Evolutionary conservation across 2,113 vertebrate species (phyloP).

Genomic region (Odocoileus virginianus): DNA sequence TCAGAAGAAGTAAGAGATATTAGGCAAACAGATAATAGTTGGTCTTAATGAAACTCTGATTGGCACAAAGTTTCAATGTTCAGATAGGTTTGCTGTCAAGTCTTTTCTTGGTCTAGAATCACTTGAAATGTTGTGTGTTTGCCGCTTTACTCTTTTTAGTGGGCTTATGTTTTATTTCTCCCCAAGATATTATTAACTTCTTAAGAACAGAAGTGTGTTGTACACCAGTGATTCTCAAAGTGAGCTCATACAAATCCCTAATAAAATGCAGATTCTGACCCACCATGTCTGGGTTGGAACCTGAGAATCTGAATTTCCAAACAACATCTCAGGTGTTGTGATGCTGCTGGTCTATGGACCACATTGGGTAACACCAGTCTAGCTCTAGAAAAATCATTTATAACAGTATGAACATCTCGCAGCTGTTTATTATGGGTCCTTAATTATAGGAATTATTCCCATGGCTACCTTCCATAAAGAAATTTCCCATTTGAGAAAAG

Average conservation of each 20-base stretch:
- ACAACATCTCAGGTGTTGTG: background rate
- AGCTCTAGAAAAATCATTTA: background rate
- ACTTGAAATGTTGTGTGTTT: background rate
- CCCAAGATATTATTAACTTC: background rate
- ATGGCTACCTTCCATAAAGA: background rate
- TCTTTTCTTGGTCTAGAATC: background rate
- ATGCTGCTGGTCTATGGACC: background rate
- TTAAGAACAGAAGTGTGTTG: background rate
- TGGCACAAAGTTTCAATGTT: background rate
- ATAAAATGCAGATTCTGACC: background rate
- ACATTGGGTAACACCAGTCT: background rate
- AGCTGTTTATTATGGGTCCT: background rate
- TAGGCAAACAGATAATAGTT: background rate
- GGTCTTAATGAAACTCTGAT: background rate
- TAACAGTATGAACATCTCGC: background rate
- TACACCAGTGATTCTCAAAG: background rate
- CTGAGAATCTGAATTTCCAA: background rate
- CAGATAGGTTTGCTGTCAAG: background rate
- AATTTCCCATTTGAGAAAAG: background rate
- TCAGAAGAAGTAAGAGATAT: background rate
- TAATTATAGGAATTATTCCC: background rate
- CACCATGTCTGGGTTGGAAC: background rate
- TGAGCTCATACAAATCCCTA: background rate
- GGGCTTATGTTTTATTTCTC: background rate
- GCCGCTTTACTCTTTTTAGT: background rate